Percentiles rank a stretch among this genome's conserved stretches.
Evolutionary conservation across 1,140 invertebrate genomes (phyloP).

Genomic region (Drosophila athabasca): DNA sequence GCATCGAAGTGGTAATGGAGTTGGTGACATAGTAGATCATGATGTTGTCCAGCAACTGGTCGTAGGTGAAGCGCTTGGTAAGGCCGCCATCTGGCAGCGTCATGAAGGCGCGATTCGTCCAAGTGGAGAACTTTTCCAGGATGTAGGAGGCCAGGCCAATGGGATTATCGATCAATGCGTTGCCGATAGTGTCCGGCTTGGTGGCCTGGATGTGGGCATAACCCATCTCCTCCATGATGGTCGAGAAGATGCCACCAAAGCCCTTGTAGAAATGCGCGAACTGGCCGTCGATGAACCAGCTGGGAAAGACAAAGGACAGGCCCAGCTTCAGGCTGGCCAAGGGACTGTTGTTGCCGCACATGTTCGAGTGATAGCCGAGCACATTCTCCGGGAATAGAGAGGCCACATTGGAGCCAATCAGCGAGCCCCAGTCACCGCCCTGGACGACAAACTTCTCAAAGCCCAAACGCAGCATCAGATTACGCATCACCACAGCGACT

Average conservation of each 20-base stretch:
- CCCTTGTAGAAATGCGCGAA: conserved; percentile 87
- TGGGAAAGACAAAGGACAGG: conserved; percentile 84
- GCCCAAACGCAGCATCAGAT: conserved; percentile 92
- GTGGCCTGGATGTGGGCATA: conserved; percentile 94
- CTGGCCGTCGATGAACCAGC: conserved; percentile 85
- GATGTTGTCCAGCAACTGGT: conserved; percentile 93
- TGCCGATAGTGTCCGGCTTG: conserved; percentile 94
- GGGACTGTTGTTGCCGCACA: conserved; percentile 84
- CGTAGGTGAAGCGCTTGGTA: conserved; percentile 86
- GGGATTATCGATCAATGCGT: conserved; percentile 88
- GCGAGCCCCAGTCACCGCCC: conserved; percentile 92
- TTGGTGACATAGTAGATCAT: conserved; percentile 94
- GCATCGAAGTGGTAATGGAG: conserved; percentile 90
- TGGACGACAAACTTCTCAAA: conserved; percentile 91
- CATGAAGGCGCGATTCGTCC: conserved; percentile 87
- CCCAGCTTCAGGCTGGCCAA: conserved; percentile 43
- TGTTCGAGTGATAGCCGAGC: conserved; percentile 86
- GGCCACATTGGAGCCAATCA: conserved; percentile 86
- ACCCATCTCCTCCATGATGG: conserved; percentile 88
- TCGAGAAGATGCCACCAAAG: conserved; percentile 83
- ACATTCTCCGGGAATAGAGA: conserved; percentile 89
- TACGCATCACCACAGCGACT: conserved; percentile 90
- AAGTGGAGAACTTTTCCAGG: conserved; percentile 93
- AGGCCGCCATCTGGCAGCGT: conserved; percentile 89
- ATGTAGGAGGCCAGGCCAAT: conserved; percentile 91